Conservation (phyloP, 2,888 invertebrate genomes). For the Eupithecia subumbrata region DNA sequence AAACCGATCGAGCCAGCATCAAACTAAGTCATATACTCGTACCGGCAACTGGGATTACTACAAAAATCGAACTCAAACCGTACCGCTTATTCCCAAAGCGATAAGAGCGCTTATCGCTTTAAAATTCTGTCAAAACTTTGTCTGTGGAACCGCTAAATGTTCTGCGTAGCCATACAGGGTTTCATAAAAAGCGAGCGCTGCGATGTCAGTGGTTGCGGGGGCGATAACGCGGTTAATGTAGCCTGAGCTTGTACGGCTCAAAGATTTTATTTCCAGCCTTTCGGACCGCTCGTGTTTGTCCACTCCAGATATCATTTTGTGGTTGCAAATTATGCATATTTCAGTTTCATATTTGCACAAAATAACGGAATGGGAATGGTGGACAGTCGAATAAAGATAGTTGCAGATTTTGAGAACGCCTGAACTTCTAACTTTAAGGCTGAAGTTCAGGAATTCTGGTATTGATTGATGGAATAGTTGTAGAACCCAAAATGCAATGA, state of each 20-base stretch:
- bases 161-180: constrained; percentile 35
- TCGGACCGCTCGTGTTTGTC: constrained; percentile 20
- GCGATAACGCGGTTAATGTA: constrained; percentile 44
- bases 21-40: constrained; percentile 9
- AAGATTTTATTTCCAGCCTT: constrained; percentile 37
- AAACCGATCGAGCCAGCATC: background rate
- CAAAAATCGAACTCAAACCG: constrained; percentile 13
- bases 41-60: background rate
- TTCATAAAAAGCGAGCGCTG: constrained; percentile 42
- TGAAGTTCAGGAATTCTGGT: too few relatives aligned
- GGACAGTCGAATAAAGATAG: background rate
- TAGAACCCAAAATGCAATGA: too few relatives aligned
- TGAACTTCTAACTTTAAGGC: too few relatives aligned
- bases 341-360: background rate
- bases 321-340: background rate
- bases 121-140: constrained; percentile 36
- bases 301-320: constrained; percentile 16
- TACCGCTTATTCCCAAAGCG: constrained; percentile 24
- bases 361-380: background rate
- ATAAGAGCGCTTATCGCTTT: constrained; percentile 34
- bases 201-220: constrained; percentile 38
- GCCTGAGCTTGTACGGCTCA: constrained; percentile 33
- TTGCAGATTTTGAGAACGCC: background rate
- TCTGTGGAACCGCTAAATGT: constrained; percentile 35
- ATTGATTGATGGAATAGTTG: too few relatives aligned